Percentiles rank a stretch among this genome's conserved stretches.
Evolutionary conservation across 2,113 vertebrate genomes (phyloP).

Genomic region (Protobothrops flavoviridis): DNA sequence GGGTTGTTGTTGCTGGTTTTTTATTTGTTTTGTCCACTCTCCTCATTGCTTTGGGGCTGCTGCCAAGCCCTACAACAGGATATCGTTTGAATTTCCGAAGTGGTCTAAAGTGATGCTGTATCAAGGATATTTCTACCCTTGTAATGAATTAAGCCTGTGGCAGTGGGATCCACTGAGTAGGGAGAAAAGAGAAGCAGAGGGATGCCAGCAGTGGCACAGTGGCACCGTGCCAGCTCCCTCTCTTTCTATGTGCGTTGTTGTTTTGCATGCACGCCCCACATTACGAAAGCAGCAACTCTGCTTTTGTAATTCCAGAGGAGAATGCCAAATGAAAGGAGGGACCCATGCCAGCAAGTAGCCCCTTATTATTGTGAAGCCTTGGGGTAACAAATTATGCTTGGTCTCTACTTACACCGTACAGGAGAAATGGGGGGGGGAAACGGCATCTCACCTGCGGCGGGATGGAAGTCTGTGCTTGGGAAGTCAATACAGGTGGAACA

Average conservation of each 20-base stretch:
- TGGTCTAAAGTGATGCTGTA: background rate
- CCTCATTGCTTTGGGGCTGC: background rate
- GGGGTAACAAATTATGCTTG: fast-evolving
- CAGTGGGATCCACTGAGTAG: background rate
- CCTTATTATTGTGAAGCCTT: background rate
- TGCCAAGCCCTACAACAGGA: background rate
- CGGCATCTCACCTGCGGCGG: constrained; percentile 37
- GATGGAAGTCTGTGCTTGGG: background rate
- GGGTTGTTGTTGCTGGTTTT: background rate
- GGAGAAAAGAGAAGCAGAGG: background rate
- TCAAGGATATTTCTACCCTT: no score
- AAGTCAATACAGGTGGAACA: background rate
- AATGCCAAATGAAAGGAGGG: background rate
- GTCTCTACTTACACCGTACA: background rate
- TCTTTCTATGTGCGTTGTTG: background rate
- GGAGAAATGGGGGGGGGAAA: background rate
- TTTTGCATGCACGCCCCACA: background rate
- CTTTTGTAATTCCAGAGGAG: background rate
- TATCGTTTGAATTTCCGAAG: background rate
- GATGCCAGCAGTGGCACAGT: background rate
- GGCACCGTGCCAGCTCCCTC: background rate
- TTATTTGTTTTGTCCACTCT: background rate
- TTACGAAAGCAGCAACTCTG: background rate
- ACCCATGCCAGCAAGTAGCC: background rate
- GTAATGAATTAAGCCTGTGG: background rate